Evolutionary conservation across 2,797 vertebrate genomes (phyloP).

Genomic region (Hyperoplus immaculatus): DNA sequence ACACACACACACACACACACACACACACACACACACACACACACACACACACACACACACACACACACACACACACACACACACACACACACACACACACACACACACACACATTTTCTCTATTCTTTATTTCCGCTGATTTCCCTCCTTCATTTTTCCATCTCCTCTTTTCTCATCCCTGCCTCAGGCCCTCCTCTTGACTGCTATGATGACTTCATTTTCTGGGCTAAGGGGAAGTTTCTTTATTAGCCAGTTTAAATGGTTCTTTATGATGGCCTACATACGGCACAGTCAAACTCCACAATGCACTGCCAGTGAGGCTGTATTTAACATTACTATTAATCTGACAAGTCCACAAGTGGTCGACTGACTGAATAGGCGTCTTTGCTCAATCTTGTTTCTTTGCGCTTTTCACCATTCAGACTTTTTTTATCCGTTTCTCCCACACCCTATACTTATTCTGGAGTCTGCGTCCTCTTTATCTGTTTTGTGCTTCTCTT

Average conservation of each 20-base stretch:
- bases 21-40: slow-evolving; percentile 1
- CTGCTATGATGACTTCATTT: slow-evolving; percentile 78
- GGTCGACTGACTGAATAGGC: slow-evolving; percentile 30
- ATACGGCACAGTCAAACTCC: slow-evolving; percentile 50
- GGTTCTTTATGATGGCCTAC: slow-evolving; percentile 70
- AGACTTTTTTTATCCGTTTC: not conserved
- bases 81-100: slow-evolving; percentile 1
- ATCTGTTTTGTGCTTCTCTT: not conserved
- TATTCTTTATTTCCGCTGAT: slow-evolving; percentile 28
- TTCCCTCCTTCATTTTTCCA: slow-evolving; percentile 33
- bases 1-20: slow-evolving; percentile 1
- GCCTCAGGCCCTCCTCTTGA: slow-evolving; percentile 67
- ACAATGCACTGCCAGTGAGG: slow-evolving; percentile 39
- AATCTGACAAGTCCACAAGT: slow-evolving; percentile 55
- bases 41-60: slow-evolving; percentile 1
- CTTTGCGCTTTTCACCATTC: slow-evolving; percentile 2
- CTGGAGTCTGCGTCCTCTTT: not conserved
- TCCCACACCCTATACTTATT: not conserved
- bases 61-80: not conserved
- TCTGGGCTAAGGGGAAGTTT: slow-evolving; percentile 59
- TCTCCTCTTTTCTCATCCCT: slow-evolving; percentile 31
- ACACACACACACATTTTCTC: slow-evolving; percentile 4
- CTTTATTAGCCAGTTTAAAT: slow-evolving; percentile 74
- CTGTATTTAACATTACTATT: slow-evolving; percentile 58
- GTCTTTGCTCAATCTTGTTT: not conserved